Percentiles rank a stretch among this genome's conserved stretches.
These are phyloP conservation scores for Pseudochromis fuscus DNA, from an alignment of 2,797 vertebrate genomes.

Conservation along the genomic window DNA sequence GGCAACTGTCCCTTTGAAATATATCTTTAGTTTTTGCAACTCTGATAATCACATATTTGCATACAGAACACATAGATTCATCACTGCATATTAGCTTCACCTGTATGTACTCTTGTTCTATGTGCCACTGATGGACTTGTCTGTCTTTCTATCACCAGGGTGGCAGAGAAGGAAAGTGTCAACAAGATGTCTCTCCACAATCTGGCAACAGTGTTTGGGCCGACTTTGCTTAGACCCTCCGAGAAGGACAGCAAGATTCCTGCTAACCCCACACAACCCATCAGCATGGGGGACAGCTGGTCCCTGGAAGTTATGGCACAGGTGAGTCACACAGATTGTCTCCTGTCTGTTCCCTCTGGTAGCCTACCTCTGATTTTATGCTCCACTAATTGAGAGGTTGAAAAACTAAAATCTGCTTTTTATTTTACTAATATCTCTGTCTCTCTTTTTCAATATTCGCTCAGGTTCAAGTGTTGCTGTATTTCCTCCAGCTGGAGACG, in stretches of 20 bases:
- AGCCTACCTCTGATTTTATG: background rate
- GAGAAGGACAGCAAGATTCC: conserved; percentile 99
- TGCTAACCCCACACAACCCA: conserved; percentile 93
- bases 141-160: conserved; percentile 77
- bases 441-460: background rate
- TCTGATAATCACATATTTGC: background rate
- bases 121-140: background rate
- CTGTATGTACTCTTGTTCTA: background rate
- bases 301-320: conserved; percentile 99
- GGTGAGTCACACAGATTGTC: conserved; percentile 76
- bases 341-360: background rate
- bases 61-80: background rate
- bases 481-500: conserved; percentile 97
- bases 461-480: conserved; percentile 97
- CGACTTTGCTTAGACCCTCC: conserved; percentile 93
- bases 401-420: background rate
- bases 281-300: conserved; percentile 99
- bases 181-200: conserved; percentile 99
- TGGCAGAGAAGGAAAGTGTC: conserved; percentile 94
- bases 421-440: background rate
- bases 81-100: conserved; percentile 7
- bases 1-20: too few species aligned
- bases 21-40: background rate
- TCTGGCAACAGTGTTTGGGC: conserved; percentile 97
- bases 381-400: background rate